These are phyloP conservation scores for Dolichopus griseipennis DNA, from an alignment of 2,888 invertebrate genomes.

Conservation along the genomic window DNA sequence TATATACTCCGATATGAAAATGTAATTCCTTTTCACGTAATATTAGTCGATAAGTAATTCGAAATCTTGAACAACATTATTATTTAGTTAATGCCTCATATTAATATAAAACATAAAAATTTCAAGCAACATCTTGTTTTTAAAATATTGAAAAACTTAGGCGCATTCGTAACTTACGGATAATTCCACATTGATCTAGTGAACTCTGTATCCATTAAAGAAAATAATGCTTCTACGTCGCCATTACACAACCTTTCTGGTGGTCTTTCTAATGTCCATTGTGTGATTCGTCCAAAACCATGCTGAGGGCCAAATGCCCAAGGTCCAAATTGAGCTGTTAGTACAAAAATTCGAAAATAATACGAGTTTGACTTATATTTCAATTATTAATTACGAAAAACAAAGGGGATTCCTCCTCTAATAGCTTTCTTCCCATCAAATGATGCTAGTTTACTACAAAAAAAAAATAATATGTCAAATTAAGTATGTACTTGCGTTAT, in stretches of 20 bases:
- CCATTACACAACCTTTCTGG: conserved; percentile 83
- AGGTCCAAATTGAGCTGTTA: conserved; percentile 83
- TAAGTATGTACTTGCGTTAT: too few species aligned
- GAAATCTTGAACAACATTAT: conserved; percentile 75
- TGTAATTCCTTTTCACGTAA: conserved; percentile 84
- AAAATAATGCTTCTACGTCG: conserved; percentile 86
- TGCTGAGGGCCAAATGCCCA: conserved; percentile 94
- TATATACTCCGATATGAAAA: conserved; percentile 87
- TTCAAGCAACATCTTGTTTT: too few species aligned
- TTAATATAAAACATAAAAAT: too few species aligned
- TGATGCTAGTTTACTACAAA: conserved; percentile 81
- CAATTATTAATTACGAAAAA: conserved; percentile 76
- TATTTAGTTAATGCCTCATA: conserved; percentile 10
- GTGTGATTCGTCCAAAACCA: conserved; percentile 87
- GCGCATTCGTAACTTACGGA: conserved; percentile 51
- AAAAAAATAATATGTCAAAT: conserved; percentile 13
- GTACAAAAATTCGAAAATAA: not conserved
- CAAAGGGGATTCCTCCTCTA: conserved; percentile 92
- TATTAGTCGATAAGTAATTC: conserved; percentile 84
- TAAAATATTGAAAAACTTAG: too few species aligned
- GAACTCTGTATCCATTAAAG: conserved; percentile 85
- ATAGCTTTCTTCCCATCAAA: conserved; percentile 95
- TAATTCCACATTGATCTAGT: conserved; percentile 92
- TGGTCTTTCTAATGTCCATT: conserved; percentile 84
- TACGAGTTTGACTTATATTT: not conserved